These are phyloP conservation scores for Agriopis marginaria DNA, from an alignment of 2,888 invertebrate genomes.

Conservation along the genomic window DNA sequence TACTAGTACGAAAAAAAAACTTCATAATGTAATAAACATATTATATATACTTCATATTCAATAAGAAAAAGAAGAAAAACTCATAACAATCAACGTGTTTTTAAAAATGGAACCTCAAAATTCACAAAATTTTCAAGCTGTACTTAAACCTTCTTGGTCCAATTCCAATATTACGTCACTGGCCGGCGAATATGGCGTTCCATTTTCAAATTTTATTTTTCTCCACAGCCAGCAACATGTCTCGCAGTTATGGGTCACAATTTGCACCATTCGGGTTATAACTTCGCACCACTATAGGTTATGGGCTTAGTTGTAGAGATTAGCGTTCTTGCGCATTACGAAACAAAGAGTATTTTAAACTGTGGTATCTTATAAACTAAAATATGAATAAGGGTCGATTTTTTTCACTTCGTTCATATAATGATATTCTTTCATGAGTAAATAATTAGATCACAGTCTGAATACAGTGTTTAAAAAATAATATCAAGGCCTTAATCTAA, in stretches of 20 bases:
- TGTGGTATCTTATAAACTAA: too few relatives aligned
- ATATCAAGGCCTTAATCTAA: too few relatives aligned
- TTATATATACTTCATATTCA: not conserved
- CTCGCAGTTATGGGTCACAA: slow-evolving; percentile 81
- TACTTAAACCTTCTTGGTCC: slow-evolving; percentile 39
- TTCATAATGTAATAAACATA: not conserved
- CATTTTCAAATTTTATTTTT: slow-evolving; percentile 66
- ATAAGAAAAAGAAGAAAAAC: not conserved
- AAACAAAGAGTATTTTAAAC: not conserved
- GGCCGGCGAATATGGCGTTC: slow-evolving; percentile 49
- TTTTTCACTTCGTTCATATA: too few relatives aligned
- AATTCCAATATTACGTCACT: slow-evolving; percentile 46
- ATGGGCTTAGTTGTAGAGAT: slow-evolving; percentile 39
- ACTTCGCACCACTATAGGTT: slow-evolving; percentile 62
- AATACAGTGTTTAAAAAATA: too few relatives aligned
- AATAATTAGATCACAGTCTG: too few relatives aligned
- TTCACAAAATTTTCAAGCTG: slow-evolving; percentile 1
- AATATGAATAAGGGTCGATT: too few relatives aligned
- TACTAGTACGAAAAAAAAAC: not conserved
- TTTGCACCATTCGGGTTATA: slow-evolving; percentile 82
- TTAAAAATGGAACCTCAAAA: slow-evolving; percentile 18
- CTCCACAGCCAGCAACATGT: slow-evolving; percentile 70
- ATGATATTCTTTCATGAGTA: too few relatives aligned
- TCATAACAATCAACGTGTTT: not conserved
- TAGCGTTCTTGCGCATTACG: slow-evolving; percentile 23